These are phyloP conservation scores for Podiceps cristatus DNA, from an alignment of 2,113 vertebrate species.

Conservation along the genomic window DNA sequence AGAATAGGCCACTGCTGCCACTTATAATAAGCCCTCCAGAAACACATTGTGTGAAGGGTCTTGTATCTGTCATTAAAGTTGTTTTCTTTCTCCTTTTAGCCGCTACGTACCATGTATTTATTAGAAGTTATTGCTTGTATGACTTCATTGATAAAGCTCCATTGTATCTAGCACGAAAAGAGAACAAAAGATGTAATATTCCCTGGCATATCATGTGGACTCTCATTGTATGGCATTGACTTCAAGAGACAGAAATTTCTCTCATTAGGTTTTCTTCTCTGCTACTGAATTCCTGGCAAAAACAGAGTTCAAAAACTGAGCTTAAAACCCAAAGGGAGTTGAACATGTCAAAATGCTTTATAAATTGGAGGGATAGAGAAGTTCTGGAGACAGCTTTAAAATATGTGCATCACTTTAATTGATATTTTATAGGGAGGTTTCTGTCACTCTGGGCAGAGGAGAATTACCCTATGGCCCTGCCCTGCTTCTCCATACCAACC, in stretches of 20 bases:
- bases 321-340: neutral
- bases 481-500: neutral
- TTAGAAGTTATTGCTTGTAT: neutral
- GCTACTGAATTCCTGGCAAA: neutral
- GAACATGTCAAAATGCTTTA: neutral
- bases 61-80: neutral
- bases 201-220: neutral
- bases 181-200: slow-evolving; percentile 18
- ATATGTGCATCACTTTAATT: neutral
- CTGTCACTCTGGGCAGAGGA: neutral
- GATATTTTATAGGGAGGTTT: neutral
- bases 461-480: neutral
- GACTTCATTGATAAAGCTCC: neutral
- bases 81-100: slow-evolving; percentile 33
- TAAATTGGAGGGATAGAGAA: neutral
- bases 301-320: neutral
- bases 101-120: neutral
- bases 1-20: neutral
- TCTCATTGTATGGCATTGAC: neutral
- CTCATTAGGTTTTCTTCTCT: neutral
- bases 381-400: neutral
- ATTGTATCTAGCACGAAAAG: neutral
- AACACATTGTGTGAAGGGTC: neutral
- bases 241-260: neutral
- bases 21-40: slow-evolving; percentile 8